Conservation (phyloP, 2,888 invertebrate genomes). For the Mythimna impura region DNA sequence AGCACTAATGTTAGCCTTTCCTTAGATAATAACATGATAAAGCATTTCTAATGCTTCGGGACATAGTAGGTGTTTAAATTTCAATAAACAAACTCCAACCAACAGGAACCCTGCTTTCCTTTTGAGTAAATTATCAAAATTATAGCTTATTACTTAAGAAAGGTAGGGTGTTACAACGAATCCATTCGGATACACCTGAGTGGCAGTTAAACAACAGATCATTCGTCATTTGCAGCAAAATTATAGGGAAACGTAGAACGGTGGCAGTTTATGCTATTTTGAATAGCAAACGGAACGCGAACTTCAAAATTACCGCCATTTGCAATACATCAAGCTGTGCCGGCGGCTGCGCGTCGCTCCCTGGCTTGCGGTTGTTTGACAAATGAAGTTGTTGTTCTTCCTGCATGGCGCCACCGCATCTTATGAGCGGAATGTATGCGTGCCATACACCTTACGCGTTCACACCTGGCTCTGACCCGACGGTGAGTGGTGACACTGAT, state of each 20-base stretch:
- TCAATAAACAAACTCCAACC: conserved; percentile 47
- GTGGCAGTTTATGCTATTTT: conserved; percentile 73
- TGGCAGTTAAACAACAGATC: conserved; percentile 69
- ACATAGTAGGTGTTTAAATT: conserved; percentile 50
- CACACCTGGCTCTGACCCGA: conserved; percentile 26
- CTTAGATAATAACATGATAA: conserved; percentile 43
- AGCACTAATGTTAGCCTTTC: conserved; percentile 44
- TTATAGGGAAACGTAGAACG: conserved; percentile 79
- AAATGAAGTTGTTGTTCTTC: conserved; percentile 83
- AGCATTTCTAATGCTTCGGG: conserved; percentile 52
- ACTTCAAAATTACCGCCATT: conserved; percentile 84
- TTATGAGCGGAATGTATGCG: conserved; percentile 70
- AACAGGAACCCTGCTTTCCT: conserved; percentile 57
- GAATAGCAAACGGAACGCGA: conserved; percentile 76
- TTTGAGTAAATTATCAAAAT: conserved; percentile 68
- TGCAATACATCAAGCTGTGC: conserved; percentile 78
- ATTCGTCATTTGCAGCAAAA: conserved; percentile 77
- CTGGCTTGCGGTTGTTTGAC: conserved; percentile 84
- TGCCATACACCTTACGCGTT: conserved; percentile 48
- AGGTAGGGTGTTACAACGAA: conserved; percentile 67
- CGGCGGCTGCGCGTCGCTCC: conserved; percentile 62
- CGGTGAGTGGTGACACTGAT: conserved; percentile 29
- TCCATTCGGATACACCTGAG: conserved; percentile 62
- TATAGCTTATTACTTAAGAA: conserved; percentile 65
- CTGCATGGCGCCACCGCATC: conserved; percentile 73